Base-by-base conservation (phyloP, 2,888 invertebrate species). In the Caenorhabditis panamensis region DNA sequence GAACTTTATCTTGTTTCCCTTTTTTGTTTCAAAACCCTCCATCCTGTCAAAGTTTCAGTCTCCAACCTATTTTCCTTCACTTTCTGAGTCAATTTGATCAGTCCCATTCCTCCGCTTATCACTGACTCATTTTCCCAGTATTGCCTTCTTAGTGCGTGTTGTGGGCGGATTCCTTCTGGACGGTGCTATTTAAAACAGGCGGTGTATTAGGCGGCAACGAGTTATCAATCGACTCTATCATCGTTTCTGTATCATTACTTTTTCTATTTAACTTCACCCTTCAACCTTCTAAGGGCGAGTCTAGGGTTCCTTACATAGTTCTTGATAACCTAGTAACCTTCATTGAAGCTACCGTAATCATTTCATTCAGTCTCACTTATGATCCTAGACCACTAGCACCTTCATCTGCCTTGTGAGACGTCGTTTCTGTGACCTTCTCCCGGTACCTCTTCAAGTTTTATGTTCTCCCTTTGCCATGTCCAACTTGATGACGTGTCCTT, bases 91-190 rank as follows among this genome's bases (percentile, higher is more conserved):
- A 4, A 20, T 2, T 36, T 61, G 37, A 61, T 61, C 41, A 61
- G 61, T 24, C 3, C 28, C 54, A 9, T 16, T 6, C 26, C 22
- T 26, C 20, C 26, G 8, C 26, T 61, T 53, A 20, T 47, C 36
- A 26, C 16, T 71, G 71, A 71, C 62, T 71, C 71, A 71, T 22
- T 26, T 71, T 71, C 71, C 62, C 26, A 63, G 71, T 71, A 62
- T 71, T 5, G 59, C 26, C 18, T 20, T 47, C 54, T 67, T 44
- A 66, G 54, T 22, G 66, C 26, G 18, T 41, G 41, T 47, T 22
- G 69, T 36, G 53, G 69, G 69, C 69, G 69, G 59, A 49, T 31
- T 20, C 51, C 36, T 49, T 28, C 22, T 6, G 1, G 13, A 36
- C 6, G n/a, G 31, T 41, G 5, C 13, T 68, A 68, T 68, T 47